Percentiles rank a stretch among this genome's conserved stretches.
phyloP scores from a whole-genome alignment of 1,140 invertebrate species.

The Cherax destructor region DNA sequence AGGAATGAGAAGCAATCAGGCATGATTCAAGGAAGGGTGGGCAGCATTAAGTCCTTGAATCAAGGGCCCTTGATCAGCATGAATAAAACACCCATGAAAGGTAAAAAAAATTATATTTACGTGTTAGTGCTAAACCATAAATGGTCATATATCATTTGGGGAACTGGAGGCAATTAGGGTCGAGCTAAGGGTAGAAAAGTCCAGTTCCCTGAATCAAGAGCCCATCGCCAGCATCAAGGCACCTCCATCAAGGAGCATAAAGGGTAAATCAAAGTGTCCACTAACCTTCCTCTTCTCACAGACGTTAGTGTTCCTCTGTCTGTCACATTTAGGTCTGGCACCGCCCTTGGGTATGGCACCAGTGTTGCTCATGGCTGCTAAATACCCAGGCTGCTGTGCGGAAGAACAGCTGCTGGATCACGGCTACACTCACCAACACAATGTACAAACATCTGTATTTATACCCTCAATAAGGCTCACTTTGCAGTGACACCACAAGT shows the following conservation, averaged over 20 bases:
- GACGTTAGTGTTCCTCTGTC: neutral
- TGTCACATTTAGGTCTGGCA: neutral
- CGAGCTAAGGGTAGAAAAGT: neutral
- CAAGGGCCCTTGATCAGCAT: too few species aligned
- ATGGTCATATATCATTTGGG: neutral
- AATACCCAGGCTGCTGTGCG: too few species aligned
- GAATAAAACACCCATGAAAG: too few species aligned
- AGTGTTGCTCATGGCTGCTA: neutral
- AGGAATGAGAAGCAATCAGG: too few species aligned
- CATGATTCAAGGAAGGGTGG: too few species aligned
- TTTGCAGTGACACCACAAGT: too few species aligned
- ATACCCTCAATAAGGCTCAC: too few species aligned
- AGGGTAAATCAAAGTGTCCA: neutral
- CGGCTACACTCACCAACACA: too few species aligned
- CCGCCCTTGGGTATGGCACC: neutral
- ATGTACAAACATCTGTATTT: too few species aligned
- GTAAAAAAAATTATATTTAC: neutral
- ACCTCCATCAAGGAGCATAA: neutral
- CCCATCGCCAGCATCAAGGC: neutral
- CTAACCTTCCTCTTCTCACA: neutral
- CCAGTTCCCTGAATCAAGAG: neutral
- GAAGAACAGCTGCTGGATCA: too few species aligned
- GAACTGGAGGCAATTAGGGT: neutral
- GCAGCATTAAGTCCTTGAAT: too few species aligned
- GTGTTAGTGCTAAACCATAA: neutral